These are phyloP conservation scores for Calliscelio sp. DNA, from an alignment of 2,888 invertebrate species.

Conservation along the genomic window DNA sequence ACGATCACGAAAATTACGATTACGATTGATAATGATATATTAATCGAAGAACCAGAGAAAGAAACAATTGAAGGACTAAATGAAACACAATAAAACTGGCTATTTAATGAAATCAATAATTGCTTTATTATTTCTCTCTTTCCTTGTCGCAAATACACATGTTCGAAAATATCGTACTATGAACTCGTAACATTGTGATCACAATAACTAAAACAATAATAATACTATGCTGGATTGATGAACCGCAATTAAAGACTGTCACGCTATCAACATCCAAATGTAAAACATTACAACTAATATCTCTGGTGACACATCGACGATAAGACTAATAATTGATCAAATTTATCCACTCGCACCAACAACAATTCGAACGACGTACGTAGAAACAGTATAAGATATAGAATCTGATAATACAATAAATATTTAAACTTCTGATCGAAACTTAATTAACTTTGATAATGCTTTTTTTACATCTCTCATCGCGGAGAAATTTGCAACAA, in stretches of 20 bases:
- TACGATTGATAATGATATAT: too few species aligned
- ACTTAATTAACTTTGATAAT: too few species aligned
- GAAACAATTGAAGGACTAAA: neutral
- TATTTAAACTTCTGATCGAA: too few species aligned
- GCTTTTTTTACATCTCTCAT: neutral
- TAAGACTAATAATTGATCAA: conserved; percentile 69
- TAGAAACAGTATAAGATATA: conserved; percentile 75
- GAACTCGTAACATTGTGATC: conserved; percentile 42
- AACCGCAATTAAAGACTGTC: conserved; percentile 45
- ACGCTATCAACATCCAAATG: conserved; percentile 63
- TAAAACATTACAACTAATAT: conserved; percentile 64
- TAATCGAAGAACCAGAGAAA: conserved; percentile 74
- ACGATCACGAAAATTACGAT: conserved; percentile 68
- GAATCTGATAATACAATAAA: conserved; percentile 72
- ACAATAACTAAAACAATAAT: conserved; percentile 69
- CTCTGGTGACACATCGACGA: conserved; percentile 57
- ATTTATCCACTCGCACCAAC: conserved; percentile 65
- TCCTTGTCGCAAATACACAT: conserved; percentile 50
- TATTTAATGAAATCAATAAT: conserved; percentile 60
- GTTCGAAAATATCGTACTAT: conserved; percentile 47
- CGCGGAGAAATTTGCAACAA: neutral
- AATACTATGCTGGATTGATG: conserved; percentile 40
- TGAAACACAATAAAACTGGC: conserved; percentile 26
- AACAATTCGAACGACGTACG: conserved; percentile 66
- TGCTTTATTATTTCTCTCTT: conserved; percentile 64